Base-by-base conservation (phyloP, 2,888 invertebrate species). In the Laothoe populi region DNA sequence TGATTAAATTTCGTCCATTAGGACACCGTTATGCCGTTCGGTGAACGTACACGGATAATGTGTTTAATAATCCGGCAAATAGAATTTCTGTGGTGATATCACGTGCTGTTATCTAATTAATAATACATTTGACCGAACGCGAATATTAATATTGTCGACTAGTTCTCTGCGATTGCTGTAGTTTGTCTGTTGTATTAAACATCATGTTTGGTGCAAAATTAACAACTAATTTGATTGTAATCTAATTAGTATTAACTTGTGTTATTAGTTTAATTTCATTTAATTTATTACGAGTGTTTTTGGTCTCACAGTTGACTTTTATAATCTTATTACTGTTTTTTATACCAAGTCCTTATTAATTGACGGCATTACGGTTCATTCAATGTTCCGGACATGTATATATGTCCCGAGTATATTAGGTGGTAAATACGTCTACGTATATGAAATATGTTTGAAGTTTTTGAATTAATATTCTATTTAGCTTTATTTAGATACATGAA, bases 1-100 rank as follows among this genome's bases (percentile, higher is more conserved):
- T 92, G 92, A 92, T 92, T 92, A 92, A 91, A 92, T 91, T 91
- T 90, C 81, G 83, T 86, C 90, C 85, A 91, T 90, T 90, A 89
- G 84, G 77, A 84, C 83, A 84, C 90, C 91, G 92, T 90, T 92
- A 92, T 79, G 70, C 70, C 74, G 78, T 81, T 84, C 80, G 83
- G 77, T 81, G 75, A 81, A 84, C 82, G 84, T 84, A 79, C 77
- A 76, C 79, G 82, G 87, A 88, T 88, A 86, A 87, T 82, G 81
- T 79, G 80, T 76, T 76, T 82, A 82, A 86, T 90, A 91, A 90
- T 90, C 87, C 84, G 74, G 71, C 82, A 82, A 88, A 87, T 84
- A 85, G 80, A 85, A 84, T 83, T 83, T 83, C 71, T 70, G 78
- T 79, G 76, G 76, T 79, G 76, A 81, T 85, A 86, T 83, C 77